Conservation (phyloP, 2,113 vertebrate genomes). For the Emydocephalus ijimae region DNA sequence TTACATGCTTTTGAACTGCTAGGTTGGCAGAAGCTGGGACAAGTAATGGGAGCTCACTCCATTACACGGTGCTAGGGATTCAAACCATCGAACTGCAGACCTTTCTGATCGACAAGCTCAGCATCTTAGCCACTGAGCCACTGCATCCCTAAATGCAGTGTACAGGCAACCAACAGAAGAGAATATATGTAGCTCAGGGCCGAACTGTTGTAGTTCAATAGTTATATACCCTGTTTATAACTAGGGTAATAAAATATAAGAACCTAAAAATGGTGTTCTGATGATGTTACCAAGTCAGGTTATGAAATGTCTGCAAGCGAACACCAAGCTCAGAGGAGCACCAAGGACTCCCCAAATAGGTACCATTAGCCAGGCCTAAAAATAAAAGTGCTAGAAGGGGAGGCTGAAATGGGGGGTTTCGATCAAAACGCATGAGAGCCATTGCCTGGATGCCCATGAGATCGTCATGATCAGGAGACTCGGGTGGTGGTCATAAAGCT, state of each 20-base stretch:
- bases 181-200: neutral
- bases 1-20: no score
- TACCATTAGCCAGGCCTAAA: neutral
- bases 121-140: no score
- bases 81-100: no score
- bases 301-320: neutral
- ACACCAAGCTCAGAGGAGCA: neutral
- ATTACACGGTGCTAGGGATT: no score
- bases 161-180: neutral
- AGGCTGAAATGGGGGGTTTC: neutral
- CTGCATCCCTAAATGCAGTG: no score
- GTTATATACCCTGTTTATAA: neutral
- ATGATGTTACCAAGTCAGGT: neutral
- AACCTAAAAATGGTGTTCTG: neutral
- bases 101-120: no score
- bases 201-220: neutral
- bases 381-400: no score
- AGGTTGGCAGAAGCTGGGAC: no score
- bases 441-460: neutral
- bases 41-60: no score
- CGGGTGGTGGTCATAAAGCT: neutral
- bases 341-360: neutral
- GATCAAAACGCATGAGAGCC: neutral
- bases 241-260: neutral
- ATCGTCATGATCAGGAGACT: neutral